A percentile compares a stretch with the other conserved stretches of the same genome.
These are phyloP conservation scores for Eudemis profundana DNA, from an alignment of 2,888 invertebrate genomes.

Conservation along the genomic window DNA sequence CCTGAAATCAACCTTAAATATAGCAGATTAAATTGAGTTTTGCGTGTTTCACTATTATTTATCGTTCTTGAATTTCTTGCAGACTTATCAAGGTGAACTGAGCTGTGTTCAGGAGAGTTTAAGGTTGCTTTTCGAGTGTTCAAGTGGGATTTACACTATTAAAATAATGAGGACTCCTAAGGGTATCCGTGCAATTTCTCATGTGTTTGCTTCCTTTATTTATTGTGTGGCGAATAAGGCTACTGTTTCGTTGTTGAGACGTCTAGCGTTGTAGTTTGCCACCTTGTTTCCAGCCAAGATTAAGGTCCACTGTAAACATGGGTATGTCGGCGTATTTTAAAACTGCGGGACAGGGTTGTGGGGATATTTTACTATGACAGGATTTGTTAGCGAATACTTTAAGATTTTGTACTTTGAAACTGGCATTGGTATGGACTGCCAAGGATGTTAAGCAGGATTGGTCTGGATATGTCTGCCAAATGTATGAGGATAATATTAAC, in stretches of 20 bases:
- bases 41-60: constrained; percentile 41
- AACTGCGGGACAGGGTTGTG: background rate
- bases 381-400: background rate
- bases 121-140: constrained; percentile 52
- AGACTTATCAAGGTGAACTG: constrained; percentile 47
- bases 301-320: constrained; percentile 36
- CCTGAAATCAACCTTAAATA: constrained; percentile 52
- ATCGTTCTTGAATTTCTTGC: constrained; percentile 57
- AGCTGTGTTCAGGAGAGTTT: constrained; percentile 50
- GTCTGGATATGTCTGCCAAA: no score
- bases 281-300: constrained; percentile 39
- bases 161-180: constrained; percentile 80
- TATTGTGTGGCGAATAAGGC: constrained; percentile 75
- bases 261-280: constrained; percentile 50
- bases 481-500: no score
- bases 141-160: constrained; percentile 68
- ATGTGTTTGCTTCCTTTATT: constrained; percentile 78
- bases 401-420: background rate
- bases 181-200: constrained; percentile 80
- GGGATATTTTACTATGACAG: constrained; percentile 13
- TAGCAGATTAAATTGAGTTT: constrained; percentile 51
- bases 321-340: constrained; percentile 18
- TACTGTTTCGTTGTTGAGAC: constrained; percentile 64
- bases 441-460: no score
- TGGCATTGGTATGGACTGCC: no score